phyloP scores from a whole-genome alignment of 2,888 invertebrate genomes.

The Troides helena region DNA sequence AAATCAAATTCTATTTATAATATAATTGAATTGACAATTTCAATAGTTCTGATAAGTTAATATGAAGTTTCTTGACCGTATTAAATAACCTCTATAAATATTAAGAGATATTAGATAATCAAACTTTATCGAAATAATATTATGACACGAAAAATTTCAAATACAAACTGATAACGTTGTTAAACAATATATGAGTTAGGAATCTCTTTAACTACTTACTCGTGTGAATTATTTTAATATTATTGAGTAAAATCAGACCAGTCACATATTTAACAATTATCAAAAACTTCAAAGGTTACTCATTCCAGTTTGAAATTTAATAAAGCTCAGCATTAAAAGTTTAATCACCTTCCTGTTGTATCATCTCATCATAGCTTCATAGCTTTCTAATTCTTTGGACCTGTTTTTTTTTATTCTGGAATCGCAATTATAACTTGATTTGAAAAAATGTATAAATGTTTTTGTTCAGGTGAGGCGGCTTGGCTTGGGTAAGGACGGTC shows the following conservation, averaged over 20 bases:
- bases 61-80: background rate
- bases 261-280: no score
- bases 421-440: background rate
- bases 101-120: no score
- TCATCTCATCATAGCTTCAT: background rate
- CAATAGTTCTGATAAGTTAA: no score
- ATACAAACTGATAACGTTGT: background rate
- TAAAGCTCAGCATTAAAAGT: no score
- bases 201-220: background rate
- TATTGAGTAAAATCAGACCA: background rate
- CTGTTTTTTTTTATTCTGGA: background rate
- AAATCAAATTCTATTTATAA: no score
- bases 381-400: background rate
- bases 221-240: background rate
- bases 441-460: background rate
- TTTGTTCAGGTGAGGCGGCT: conserved; percentile 60
- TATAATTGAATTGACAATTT: no score
- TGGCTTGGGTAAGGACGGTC: conserved; percentile 54
- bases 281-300: no score
- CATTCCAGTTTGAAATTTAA: no score
- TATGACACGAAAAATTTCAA: background rate
- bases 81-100: no score
- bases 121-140: background rate
- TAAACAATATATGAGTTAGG: background rate
- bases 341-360: no score